Evolutionary conservation across 1,140 invertebrate species (phyloP), one percentile per base, ranked within the genome.

Genomic region (Cylas formicarius): DNA sequence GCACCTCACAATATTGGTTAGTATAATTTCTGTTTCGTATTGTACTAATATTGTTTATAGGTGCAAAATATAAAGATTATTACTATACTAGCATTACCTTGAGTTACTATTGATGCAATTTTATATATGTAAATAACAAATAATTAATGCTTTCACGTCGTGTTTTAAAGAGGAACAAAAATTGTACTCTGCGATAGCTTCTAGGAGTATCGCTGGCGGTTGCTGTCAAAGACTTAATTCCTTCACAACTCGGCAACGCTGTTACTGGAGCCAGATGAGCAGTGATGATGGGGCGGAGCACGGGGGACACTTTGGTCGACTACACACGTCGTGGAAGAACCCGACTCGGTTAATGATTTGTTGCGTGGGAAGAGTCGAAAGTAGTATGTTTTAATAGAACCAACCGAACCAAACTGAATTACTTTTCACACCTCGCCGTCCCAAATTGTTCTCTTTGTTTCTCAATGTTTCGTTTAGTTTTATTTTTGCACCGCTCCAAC

Each of bases 291-390:
- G 41, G 34, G 51, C 42, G 40, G 43, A 36, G 29, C 7, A 31
- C 42, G 39, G 52, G 44, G 48, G 44, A 11, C 6, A 5, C 42
- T 40, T 13, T 19, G 43, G 13, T 44, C 47, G 48, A 50, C 48
- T 53, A 44, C 40, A 50, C 47, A 50, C 47, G 47, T 44, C 38
- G 47, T 44, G 36, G 26, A 29, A 19, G 26, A 8, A 34, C 11
- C 13, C 19, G 13, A 20, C 23, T 14, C 22, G 11, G 43, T 54
- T 48, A 48, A 54, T 54, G 44, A 52, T 54, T 54, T 54, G 48
- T 52, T 42, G 52, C 44, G 52, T 54, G 41, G 52, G 52, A 21
- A 17, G 31, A 21, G 27, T 47, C 26, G 49, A 54, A 52, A 54
- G 48, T 47, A 51, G 43, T 54, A 34, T 34, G 38, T 44, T 50